Conservation (phyloP, 2,888 invertebrate genomes). For the Cyaniris semiargus region DNA sequence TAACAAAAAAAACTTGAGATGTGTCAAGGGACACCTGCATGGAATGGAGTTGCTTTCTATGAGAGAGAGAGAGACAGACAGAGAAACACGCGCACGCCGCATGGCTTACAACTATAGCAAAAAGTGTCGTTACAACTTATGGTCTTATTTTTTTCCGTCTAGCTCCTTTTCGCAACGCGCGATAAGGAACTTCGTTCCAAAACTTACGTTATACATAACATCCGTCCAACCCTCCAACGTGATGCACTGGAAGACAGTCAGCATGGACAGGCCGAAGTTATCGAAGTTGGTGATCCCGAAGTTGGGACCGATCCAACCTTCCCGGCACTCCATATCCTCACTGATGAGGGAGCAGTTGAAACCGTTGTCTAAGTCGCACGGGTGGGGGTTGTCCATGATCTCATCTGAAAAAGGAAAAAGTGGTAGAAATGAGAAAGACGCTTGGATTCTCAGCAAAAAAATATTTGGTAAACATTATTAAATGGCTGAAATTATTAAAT, state of each 20-base stretch:
- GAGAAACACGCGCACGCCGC: too few relatives aligned
- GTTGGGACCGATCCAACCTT: constrained; percentile 94
- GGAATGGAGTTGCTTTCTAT: too few relatives aligned
- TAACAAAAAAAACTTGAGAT: too few relatives aligned
- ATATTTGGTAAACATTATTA: background rate
- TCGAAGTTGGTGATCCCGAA: constrained; percentile 99
- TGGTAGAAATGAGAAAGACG: background rate
- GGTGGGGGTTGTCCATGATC: constrained; percentile 91
- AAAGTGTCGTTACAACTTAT: too few relatives aligned
- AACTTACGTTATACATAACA: constrained; percentile 87
- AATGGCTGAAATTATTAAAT: background rate
- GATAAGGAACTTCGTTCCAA: too few relatives aligned
- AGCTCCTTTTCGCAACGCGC: too few relatives aligned
- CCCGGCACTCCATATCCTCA: constrained; percentile 83
- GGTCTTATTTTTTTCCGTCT: too few relatives aligned
- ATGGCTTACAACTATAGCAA: too few relatives aligned
- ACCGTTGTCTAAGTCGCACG: constrained; percentile 89
- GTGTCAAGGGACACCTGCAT: too few relatives aligned
- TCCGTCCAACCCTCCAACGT: constrained; percentile 99
- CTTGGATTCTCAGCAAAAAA: background rate
- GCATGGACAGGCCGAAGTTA: constrained; percentile 99
- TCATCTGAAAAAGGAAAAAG: constrained; percentile 76
- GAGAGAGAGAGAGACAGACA: too few relatives aligned
- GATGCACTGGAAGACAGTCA: constrained; percentile 99
- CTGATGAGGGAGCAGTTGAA: constrained; percentile 84